Conservation (phyloP, 2,888 invertebrate genomes). For the Pinctada fucata region DNA sequence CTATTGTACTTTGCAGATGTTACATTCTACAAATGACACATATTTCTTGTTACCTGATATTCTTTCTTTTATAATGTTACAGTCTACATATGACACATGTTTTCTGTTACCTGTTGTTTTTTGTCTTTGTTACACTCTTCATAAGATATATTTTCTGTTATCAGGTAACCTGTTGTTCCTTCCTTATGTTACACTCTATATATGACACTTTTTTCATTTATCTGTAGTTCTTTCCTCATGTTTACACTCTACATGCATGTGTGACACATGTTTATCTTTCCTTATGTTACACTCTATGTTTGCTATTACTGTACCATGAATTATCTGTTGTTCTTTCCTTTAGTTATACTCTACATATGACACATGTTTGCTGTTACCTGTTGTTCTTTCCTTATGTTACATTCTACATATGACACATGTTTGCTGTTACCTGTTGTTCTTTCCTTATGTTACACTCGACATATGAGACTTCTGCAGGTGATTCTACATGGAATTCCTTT, state of each 20-base stretch:
- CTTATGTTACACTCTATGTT: too few species aligned
- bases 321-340: too few species aligned
- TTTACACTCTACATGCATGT: too few species aligned
- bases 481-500: constrained; percentile 66
- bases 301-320: too few species aligned
- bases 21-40: too few species aligned
- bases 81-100: constrained; percentile 73
- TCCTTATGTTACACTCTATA: constrained; percentile 78
- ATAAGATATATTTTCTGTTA: constrained; percentile 68
- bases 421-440: constrained; percentile 78
- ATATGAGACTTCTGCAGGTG: constrained; percentile 68
- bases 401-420: constrained; percentile 73
- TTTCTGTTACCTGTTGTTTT: constrained; percentile 78
- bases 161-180: constrained; percentile 79
- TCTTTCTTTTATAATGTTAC: constrained; percentile 79
- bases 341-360: too few species aligned
- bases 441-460: constrained; percentile 78
- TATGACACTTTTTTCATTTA: too few species aligned
- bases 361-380: too few species aligned
- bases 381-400: constrained; percentile 78
- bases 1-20: too few species aligned
- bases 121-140: constrained; percentile 78
- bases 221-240: too few species aligned
- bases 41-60: constrained; percentile 78
- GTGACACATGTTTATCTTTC: too few species aligned